A percentile compares a stretch with the other conserved stretches of the same genome.
Conservation (phyloP, 2,888 invertebrate species). For the Papilio protenor region DNA sequence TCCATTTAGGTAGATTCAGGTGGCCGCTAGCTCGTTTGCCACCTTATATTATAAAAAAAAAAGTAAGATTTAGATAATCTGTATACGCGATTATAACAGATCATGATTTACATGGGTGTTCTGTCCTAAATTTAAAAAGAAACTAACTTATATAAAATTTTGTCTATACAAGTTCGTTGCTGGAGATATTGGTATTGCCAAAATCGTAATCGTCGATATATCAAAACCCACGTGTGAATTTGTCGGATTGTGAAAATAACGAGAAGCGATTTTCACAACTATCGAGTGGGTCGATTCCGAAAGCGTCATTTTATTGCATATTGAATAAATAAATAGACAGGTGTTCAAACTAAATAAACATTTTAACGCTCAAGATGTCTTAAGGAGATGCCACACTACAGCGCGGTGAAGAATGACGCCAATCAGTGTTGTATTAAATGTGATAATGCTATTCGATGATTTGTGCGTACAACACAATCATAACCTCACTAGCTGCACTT, state of each 20-base stretch:
- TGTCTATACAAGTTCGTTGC: too few relatives aligned
- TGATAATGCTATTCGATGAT: too few relatives aligned
- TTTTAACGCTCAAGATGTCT: conserved; percentile 6
- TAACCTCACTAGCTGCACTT: too few relatives aligned
- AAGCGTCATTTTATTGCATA: conserved; percentile 24
- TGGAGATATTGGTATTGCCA: conserved; percentile 26
- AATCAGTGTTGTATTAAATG: background rate
- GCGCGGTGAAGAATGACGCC: background rate
- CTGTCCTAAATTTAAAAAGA: too few relatives aligned
- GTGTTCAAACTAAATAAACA: conserved; percentile 9
- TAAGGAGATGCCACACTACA: background rate
- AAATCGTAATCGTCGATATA: conserved; percentile 31
- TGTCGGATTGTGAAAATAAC: conserved; percentile 31
- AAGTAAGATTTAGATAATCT: too few relatives aligned
- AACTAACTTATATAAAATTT: too few relatives aligned
- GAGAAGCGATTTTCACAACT: conserved; percentile 32
- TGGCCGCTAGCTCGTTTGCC: too few relatives aligned
- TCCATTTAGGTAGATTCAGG: too few relatives aligned
- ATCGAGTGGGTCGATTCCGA: conserved; percentile 27
- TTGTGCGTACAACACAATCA: background rate
- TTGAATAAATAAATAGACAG: conserved; percentile 6
- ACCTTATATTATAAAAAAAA: too few relatives aligned
- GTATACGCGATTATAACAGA: too few relatives aligned
- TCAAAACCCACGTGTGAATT: conserved; percentile 34
- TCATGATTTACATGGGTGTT: too few relatives aligned